phyloP scores from a whole-genome alignment of 2,797 vertebrate genomes.

The Microtus obscurus region DNA sequence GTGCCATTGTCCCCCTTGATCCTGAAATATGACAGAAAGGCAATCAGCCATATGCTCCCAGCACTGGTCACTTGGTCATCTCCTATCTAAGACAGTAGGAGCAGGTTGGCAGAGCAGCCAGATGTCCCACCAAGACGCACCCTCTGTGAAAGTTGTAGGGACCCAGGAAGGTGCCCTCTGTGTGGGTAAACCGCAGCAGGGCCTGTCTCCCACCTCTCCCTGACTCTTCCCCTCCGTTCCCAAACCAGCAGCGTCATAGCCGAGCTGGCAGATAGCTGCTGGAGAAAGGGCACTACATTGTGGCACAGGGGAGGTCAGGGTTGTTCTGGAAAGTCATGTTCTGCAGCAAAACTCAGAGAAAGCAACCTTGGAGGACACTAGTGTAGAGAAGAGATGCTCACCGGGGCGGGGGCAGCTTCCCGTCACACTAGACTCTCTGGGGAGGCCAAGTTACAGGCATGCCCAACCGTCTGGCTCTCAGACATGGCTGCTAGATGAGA shows the following conservation, averaged over 20 bases:
- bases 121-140: background rate
- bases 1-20: accelerated
- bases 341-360: background rate
- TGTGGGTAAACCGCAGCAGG: background rate
- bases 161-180: background rate
- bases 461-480: background rate
- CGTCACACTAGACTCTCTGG: background rate
- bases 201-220: background rate
- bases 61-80: too few species aligned
- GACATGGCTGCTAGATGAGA: background rate
- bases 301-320: too few species aligned
- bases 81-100: background rate
- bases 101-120: background rate
- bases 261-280: background rate
- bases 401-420: accelerated
- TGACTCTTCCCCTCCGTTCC: too few species aligned
- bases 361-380: too few species aligned
- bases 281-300: too few species aligned
- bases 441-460: background rate
- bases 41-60: background rate
- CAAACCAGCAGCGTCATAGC: background rate
- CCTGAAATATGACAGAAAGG: background rate
- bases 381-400: background rate
- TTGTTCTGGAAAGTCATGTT: background rate
- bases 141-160: background rate